These are phyloP conservation scores for Cephalotes varians DNA, from an alignment of 2,888 invertebrate genomes.

Conservation along the genomic window DNA sequence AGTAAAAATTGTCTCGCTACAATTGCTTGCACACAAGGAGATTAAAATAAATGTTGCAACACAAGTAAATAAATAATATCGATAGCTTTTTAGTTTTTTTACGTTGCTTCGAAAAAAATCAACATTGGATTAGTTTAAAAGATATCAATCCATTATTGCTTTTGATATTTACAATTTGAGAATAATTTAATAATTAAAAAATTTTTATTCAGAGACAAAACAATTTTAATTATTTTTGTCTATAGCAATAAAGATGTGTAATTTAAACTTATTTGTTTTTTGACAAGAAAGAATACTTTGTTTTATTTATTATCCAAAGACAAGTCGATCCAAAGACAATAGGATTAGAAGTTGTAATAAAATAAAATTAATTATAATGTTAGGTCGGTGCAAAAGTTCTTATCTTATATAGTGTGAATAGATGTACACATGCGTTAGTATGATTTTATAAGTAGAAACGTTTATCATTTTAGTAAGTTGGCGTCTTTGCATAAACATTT, in stretches of 20 bases:
- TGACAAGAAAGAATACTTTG: neutral
- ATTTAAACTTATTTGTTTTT: neutral
- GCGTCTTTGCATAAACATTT: too few species aligned
- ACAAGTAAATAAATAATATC: slow-evolving; percentile 20
- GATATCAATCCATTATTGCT: slow-evolving; percentile 7
- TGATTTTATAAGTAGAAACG: too few species aligned
- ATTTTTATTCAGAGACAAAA: neutral
- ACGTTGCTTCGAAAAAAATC: slow-evolving; percentile 15
- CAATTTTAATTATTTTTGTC: neutral
- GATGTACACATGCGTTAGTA: too few species aligned
- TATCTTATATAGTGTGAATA: too few species aligned
- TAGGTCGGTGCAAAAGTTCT: too few species aligned
- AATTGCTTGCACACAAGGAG: slow-evolving; percentile 47
- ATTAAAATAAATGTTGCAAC: slow-evolving; percentile 43
- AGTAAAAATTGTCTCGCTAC: slow-evolving; percentile 36
- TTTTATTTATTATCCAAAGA: neutral
- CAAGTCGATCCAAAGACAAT: neutral
- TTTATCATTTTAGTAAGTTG: too few species aligned
- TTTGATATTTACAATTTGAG: slow-evolving; percentile 1
- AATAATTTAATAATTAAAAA: neutral
- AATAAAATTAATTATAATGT: neutral
- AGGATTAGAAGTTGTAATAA: too few species aligned
- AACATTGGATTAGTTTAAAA: slow-evolving; percentile 11
- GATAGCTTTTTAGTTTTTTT: slow-evolving; percentile 2
- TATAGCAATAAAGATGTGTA: neutral